Base-by-base conservation (phyloP, 2,888 invertebrate genomes). In the Phragmatobia fuliginosa region DNA sequence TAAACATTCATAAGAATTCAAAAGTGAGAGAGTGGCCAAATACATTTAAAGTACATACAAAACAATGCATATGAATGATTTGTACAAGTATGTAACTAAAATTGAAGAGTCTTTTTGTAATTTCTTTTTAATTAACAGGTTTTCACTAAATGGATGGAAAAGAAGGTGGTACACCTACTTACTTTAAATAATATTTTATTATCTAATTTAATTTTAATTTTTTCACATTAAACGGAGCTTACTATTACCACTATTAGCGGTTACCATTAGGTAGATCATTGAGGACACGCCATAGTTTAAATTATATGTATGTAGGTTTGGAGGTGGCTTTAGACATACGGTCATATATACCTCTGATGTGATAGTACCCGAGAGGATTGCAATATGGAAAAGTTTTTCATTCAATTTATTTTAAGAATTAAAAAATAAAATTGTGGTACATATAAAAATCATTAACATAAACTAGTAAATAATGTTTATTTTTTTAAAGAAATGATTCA, bases 301-400 rank as follows among this genome's bases (percentile, higher is more conserved):
- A 1, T 1, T 18, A 8, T 21, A 6, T 0, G 10, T 10, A 8
- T n/a, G n/a, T n/a, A n/a, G n/a, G n/a, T n/a, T n/a, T n/a, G n/a
- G n/a, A n/a, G n/a, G n/a, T n/a, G 14, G 10, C 25, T 25, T 25
- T 25, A 52, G 8, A 49, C 14, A 45, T 45, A 21, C 45, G 45
- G 8, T 21, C 21, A 3, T 49, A 49, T 8, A 49, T 49, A 21
- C 2, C 10, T n/a, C 11, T 25, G n/a, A n/a, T 49, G n/a, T 21
- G 2, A 25, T 49, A 21, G 10, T 21, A 45, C 21, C 21, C 49
- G 25, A 21, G 49, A 10, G 7, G 1, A n/a, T 49, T 5, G 1
- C 1, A 10, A 7, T 8, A 49, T n/a, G 18, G 0, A 49, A 21
- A n/a, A 49, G n/a, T 1, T 7, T 45, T 45, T 38, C 33, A 33